Percentiles rank a stretch among this genome's conserved stretches.
phyloP scores from a whole-genome alignment of 2,113 vertebrate species.

The Circaetus gallicus region DNA sequence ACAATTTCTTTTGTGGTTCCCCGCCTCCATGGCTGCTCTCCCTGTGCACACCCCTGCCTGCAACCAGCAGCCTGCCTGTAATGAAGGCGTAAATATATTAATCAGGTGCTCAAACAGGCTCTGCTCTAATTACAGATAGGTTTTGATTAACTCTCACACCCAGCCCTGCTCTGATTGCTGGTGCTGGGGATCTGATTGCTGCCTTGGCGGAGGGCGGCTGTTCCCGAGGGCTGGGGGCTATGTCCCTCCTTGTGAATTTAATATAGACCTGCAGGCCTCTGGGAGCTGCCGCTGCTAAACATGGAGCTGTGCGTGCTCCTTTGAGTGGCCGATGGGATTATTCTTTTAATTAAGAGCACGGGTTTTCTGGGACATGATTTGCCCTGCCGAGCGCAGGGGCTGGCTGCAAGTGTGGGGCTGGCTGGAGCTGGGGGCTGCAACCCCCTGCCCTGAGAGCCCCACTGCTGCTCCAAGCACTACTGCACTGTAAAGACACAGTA shows the following conservation, averaged over 20 bases:
- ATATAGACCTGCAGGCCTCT: neutral
- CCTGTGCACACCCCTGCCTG: rapidly evolving
- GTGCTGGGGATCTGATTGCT: neutral
- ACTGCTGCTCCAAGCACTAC: neutral
- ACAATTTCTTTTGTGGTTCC: neutral
- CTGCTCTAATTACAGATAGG: neutral
- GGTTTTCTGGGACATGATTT: neutral
- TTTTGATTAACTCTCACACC: neutral
- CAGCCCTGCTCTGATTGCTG: neutral
- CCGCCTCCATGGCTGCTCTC: neutral
- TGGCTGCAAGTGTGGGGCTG: rapidly evolving
- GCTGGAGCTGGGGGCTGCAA: neutral
- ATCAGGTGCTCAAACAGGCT: neutral
- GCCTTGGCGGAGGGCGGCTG: rapidly evolving
- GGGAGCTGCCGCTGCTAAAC: neutral
- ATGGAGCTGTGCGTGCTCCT: rapidly evolving
- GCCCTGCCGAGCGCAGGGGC: rapidly evolving
- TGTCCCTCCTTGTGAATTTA: neutral
- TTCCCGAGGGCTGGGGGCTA: neutral
- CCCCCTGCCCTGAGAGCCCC: neutral
- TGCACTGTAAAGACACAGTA: neutral
- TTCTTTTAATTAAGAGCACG: neutral
- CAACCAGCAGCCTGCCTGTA: neutral
- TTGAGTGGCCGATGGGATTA: neutral
- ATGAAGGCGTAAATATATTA: neutral